These are phyloP conservation scores for Tetanocera ferruginea DNA, from an alignment of 2,888 invertebrate genomes.

Conservation along the genomic window DNA sequence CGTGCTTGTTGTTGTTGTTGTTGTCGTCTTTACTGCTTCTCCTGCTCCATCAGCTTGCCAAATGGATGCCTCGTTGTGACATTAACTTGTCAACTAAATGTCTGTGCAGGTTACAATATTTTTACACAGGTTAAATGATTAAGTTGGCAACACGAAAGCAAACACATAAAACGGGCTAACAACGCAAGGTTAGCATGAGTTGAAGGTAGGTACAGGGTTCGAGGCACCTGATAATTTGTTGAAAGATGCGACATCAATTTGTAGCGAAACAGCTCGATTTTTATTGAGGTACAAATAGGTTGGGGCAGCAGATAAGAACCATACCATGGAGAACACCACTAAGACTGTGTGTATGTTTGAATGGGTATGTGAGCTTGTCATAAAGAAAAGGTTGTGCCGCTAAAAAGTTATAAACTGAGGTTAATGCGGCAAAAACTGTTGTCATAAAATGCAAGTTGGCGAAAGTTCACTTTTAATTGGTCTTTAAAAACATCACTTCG, in stretches of 20 bases:
- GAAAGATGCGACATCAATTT: conserved; percentile 23
- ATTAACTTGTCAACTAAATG: conserved; percentile 28
- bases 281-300: conserved; percentile 21
- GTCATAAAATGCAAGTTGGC: conserved; percentile 22
- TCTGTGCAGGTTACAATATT: conserved; percentile 18
- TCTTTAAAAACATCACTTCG: conserved; percentile 19
- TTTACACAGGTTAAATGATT: conserved; percentile 34
- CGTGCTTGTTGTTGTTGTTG: not conserved
- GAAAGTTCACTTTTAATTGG: conserved; percentile 30
- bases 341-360: conserved; percentile 5
- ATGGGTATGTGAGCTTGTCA: not conserved
- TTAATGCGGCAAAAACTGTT: conserved; percentile 19
- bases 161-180: not conserved
- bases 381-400: not conserved
- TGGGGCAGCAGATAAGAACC: not conserved
- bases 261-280: conserved; percentile 4
- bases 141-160: conserved; percentile 14
- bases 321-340: not conserved
- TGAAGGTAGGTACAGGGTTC: not conserved
- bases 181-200: not conserved
- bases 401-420: conserved; percentile 24
- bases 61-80: not conserved
- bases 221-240: conserved; percentile 30
- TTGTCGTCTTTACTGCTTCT: not conserved
- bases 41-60: not conserved